Evolutionary conservation across 1,140 invertebrate species (phyloP), one percentile per base, ranked within the genome.

Genomic region (Metopolophium dirhodum): DNA sequence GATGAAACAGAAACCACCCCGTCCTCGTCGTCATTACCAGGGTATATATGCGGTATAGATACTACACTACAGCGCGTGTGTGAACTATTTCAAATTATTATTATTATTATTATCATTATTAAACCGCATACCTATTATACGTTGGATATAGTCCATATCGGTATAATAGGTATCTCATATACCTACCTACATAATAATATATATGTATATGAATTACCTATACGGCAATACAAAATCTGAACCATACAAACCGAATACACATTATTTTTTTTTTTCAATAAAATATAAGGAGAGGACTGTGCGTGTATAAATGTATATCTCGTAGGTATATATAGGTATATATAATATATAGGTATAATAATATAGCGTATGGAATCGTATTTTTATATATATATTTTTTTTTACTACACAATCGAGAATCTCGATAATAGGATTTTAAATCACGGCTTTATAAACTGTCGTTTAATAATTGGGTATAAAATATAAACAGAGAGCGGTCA

Each of bases 401-500:
- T 37, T 54, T 89, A 11, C 11, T 57, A 11, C 26, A 85, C 20
- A 11, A 41, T 35, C 20, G 20, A 54, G 35, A 54, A 89, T 54
- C 49, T 37, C n/a, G 51, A 89, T 54, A 54, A 89, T 54, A 54
- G 49, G n/a, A 51, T 89, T 89, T 54, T 54, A 54, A 89, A 89
- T 89, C 87, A 54, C 1, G 49, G 22, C 9, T 20, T 89, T 89
- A 51, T 51, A 89, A 57, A 89, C 35, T 54, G n/a, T 37, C n/a
- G 30, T 57, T 37, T 89, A 89, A 57, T 89, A 89, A 37, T 89
- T 54, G 87, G 87, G 87, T 57, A 49, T 47, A 35, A 30, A 87
- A 89, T 89, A 89, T 26, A 89, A 89, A 89, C 45, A n/a, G 30
- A 87, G 45, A 51, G 83, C 22, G 86, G 86, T 88, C 30, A 51